These are phyloP conservation scores for Heterohyrax brucei DNA, from an alignment of 2,797 vertebrate species.

Conservation along the genomic window DNA sequence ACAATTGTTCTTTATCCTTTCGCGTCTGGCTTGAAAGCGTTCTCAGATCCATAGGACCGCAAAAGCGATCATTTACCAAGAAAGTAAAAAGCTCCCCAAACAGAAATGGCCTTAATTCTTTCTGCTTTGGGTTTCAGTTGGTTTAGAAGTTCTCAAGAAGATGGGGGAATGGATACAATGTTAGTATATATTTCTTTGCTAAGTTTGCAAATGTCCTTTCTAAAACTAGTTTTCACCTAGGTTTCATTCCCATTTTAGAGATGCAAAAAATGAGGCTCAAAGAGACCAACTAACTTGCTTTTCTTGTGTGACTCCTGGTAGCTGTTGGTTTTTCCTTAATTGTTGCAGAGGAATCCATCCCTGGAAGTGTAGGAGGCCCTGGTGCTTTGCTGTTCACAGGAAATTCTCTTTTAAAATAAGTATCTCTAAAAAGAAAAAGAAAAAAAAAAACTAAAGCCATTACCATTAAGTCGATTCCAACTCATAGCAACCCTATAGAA, in stretches of 20 bases:
- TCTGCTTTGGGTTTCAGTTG: not conserved
- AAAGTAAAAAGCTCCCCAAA: not conserved
- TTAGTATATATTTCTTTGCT: not conserved
- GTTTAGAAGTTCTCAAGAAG: constrained; percentile 31
- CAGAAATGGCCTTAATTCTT: constrained; percentile 63
- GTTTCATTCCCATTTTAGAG: not conserved
- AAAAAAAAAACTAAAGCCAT: too few relatives aligned
- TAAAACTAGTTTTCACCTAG: not conserved
- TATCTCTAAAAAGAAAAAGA: not conserved
- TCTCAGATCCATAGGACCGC: not conserved
- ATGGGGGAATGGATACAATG: not conserved
- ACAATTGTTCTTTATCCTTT: not conserved
- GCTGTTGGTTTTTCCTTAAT: constrained; percentile 68
- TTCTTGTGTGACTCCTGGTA: constrained; percentile 56
- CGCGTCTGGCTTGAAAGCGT: not conserved
- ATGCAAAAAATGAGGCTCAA: constrained; percentile 5
- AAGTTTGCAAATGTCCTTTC: constrained; percentile 59
- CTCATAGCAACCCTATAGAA: too few relatives aligned
- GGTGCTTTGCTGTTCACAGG: constrained; percentile 65
- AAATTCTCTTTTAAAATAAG: constrained; percentile 32
- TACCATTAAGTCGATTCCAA: too few relatives aligned
- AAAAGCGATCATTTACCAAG: not conserved
- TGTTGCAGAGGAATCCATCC: constrained; percentile 44
- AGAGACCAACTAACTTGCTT: not conserved
- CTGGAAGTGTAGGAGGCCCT: not conserved